phyloP scores from a whole-genome alignment of 2,888 invertebrate genomes.

The Epirrhoe alternata region DNA sequence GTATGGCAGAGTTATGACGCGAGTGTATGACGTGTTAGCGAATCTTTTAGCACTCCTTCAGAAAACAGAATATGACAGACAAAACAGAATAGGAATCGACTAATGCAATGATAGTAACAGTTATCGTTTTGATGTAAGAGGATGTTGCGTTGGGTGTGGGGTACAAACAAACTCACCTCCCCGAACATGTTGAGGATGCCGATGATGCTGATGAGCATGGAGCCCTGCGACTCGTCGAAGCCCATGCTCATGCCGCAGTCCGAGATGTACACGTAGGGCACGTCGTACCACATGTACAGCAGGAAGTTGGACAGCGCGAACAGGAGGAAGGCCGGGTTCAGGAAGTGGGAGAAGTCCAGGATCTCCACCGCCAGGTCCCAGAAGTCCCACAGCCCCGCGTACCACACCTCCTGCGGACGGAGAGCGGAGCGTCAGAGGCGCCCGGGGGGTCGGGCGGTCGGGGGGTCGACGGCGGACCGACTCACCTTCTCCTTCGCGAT shows the following conservation, averaged over 20 bases:
- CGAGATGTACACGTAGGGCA: constrained; percentile 95
- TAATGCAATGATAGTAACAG: too few relatives aligned
- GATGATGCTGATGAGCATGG: constrained; percentile 93
- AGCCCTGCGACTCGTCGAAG: constrained; percentile 89
- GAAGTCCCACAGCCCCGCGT: constrained; percentile 90
- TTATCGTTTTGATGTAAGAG: too few relatives aligned
- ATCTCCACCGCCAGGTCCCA: constrained; percentile 91
- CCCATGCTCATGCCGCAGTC: constrained; percentile 91
- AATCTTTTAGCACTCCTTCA: too few relatives aligned
- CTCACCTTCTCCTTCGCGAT: constrained; percentile 91
- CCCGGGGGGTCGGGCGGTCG: not conserved
- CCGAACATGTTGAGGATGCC: constrained; percentile 95
- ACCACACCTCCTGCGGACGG: constrained; percentile 85
- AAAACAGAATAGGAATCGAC: too few relatives aligned
- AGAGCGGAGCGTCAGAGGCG: not conserved
- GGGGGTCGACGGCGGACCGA: not conserved
- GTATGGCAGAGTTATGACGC: not conserved
- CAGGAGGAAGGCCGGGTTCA: constrained; percentile 89
- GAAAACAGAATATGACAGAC: too few relatives aligned
- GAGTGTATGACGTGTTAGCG: too few relatives aligned
- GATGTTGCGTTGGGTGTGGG: not conserved
- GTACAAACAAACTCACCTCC: constrained; percentile 84
- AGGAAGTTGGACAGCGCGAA: constrained; percentile 95
- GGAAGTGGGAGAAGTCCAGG: constrained; percentile 92
- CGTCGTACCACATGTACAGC: constrained; percentile 96